A percentile compares a stretch with the other conserved stretches of the same genome.
Conservation (phyloP, 1,140 invertebrate species). For the Drosophila fuyamai region DNA sequence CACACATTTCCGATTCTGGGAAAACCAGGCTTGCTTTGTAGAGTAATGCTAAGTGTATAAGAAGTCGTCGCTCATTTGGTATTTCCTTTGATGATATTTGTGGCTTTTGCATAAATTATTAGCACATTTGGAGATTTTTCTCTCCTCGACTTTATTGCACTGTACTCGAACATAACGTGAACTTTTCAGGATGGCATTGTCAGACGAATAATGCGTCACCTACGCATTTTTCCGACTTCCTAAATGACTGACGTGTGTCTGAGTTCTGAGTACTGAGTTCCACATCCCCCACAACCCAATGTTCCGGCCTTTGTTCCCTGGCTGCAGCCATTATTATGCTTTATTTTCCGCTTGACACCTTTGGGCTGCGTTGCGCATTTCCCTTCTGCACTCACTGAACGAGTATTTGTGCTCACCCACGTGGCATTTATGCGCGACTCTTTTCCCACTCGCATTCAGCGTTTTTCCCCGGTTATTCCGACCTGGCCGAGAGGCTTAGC, state of each 20-base stretch:
- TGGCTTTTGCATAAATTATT: constrained; percentile 64
- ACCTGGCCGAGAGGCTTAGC: constrained; percentile 45
- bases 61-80: constrained; percentile 35
- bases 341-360: constrained; percentile 82
- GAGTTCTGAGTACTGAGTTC: constrained; percentile 26
- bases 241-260: constrained; percentile 34
- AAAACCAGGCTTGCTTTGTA: constrained; percentile 7
- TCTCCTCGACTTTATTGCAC: constrained; percentile 1
- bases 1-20: background rate
- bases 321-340: constrained; percentile 69
- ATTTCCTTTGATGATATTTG: constrained; percentile 55
- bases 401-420: constrained; percentile 20
- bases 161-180: constrained; percentile 4
- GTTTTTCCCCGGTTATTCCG: constrained; percentile 23
- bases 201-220: constrained; percentile 35
- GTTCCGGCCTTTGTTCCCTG: constrained; percentile 33
- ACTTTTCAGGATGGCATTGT: constrained; percentile 9
- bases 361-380: constrained; percentile 78
- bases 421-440: constrained; percentile 49
- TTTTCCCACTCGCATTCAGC: constrained; percentile 43
- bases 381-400: constrained; percentile 57
- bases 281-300: background rate
- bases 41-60: constrained; percentile 6
- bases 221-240: constrained; percentile 7
- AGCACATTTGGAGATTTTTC: constrained; percentile 28